Conservation (phyloP, 2,797 vertebrate species). For the Arnoldichthys spilopterus region DNA sequence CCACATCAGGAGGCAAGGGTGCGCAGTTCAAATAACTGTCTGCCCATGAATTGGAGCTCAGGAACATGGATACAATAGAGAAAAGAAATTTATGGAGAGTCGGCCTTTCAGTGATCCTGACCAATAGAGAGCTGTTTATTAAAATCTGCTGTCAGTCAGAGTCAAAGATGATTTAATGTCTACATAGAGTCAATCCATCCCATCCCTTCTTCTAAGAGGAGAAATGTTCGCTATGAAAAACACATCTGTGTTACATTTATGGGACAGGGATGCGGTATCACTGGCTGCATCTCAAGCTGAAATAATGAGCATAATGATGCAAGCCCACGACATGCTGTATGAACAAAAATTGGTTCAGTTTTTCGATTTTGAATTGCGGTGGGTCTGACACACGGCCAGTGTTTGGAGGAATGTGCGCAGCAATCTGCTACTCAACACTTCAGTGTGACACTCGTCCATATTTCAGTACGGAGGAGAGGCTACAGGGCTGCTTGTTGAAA, state of each 20-base stretch:
- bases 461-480: background rate
- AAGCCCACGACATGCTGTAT: background rate
- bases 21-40: no score
- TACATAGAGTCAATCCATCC: background rate
- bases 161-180: background rate
- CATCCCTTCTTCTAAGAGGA: background rate
- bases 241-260: slow-evolving; percentile 4
- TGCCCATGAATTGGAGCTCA: background rate
- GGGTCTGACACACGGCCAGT: background rate
- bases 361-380: background rate
- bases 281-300: background rate
- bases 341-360: background rate
- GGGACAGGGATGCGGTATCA: background rate
- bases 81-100: background rate
- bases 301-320: background rate
- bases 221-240: background rate
- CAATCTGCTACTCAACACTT: background rate
- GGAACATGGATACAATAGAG: background rate
- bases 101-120: background rate
- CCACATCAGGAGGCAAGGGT: no score
- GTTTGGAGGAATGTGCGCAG: background rate
- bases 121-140: background rate
- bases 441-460: background rate
- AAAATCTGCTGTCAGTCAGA: background rate
- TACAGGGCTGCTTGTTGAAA: background rate